Conservation (phyloP, 2,113 vertebrate genomes). For the Lathamus discolor region DNA sequence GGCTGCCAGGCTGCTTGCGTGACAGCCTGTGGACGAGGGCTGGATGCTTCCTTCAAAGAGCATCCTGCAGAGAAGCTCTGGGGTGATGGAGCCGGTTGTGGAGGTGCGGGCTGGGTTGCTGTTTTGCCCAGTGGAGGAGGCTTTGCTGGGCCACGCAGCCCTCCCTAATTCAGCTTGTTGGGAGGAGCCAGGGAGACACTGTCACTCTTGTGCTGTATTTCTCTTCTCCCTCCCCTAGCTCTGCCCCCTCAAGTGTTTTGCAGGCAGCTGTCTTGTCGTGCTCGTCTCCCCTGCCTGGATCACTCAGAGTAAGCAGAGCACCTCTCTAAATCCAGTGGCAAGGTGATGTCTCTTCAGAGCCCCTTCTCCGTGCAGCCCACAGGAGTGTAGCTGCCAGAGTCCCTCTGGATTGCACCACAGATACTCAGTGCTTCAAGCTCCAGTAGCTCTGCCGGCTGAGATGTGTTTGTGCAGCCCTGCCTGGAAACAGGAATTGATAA, state of each 20-base stretch:
- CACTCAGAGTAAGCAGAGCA: background rate
- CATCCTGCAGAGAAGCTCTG: background rate
- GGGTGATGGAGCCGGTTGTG: background rate
- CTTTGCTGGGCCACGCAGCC: background rate
- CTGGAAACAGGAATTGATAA: background rate
- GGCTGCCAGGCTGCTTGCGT: background rate
- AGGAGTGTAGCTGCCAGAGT: background rate
- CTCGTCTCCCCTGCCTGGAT: background rate
- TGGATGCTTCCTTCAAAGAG: background rate
- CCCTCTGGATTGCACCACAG: constrained; percentile 58
- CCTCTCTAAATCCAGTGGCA: background rate
- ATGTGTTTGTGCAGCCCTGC: background rate
- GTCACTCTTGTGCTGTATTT: background rate
- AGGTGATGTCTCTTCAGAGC: background rate
- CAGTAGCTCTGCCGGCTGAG: background rate
- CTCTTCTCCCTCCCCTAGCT: background rate
- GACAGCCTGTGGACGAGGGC: background rate
- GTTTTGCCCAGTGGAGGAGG: background rate
- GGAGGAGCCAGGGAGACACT: constrained; percentile 12
- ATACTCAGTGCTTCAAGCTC: constrained; percentile 13
- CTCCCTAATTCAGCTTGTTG: background rate
- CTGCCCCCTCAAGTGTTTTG: background rate
- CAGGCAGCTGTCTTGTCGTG: background rate
- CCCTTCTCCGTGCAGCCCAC: background rate
- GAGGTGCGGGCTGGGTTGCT: background rate